A percentile compares a stretch with the other conserved stretches of the same genome.
Evolutionary conservation across 2,113 vertebrate genomes (phyloP).

Genomic region (Upupa epops): DNA sequence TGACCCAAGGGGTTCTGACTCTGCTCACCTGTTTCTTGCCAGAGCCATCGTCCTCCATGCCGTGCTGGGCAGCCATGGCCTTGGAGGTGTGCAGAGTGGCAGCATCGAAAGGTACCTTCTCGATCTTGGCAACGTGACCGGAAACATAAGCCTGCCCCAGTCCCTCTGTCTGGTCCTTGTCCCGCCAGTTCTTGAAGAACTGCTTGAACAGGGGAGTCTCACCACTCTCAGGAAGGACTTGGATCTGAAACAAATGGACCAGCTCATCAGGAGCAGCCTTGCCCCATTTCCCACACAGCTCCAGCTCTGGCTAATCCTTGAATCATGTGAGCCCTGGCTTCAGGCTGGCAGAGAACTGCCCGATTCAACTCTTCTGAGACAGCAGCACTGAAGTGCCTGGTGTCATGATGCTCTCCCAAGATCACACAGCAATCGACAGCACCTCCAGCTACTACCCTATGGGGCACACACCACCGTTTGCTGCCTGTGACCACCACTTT

Average conservation of each 20-base stretch:
- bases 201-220: conserved; percentile 98
- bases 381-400: not conserved
- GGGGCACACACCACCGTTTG: not conserved
- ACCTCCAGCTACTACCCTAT: not conserved
- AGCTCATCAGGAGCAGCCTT: not conserved
- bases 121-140: conserved; percentile 90
- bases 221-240: conserved; percentile 90
- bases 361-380: not conserved
- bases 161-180: conserved; percentile 90
- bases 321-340: not conserved
- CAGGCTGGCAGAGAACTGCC: not conserved
- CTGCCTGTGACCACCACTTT: not conserved
- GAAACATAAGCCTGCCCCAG: conserved; percentile 87
- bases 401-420: too few species aligned
- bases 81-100: conserved; percentile 86
- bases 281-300: not conserved
- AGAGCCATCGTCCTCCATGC: conserved; percentile 91
- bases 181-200: conserved; percentile 98
- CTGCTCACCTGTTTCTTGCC: conserved; percentile 85
- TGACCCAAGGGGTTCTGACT: not conserved
- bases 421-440: not conserved
- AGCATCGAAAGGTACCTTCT: conserved; percentile 89
- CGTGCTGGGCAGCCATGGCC: conserved; percentile 95
- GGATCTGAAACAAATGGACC: conserved; percentile 70
- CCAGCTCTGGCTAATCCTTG: not conserved